Evolutionary conservation across 2,888 invertebrate species (phyloP).

Genomic region (Pollenia amentaria): DNA sequence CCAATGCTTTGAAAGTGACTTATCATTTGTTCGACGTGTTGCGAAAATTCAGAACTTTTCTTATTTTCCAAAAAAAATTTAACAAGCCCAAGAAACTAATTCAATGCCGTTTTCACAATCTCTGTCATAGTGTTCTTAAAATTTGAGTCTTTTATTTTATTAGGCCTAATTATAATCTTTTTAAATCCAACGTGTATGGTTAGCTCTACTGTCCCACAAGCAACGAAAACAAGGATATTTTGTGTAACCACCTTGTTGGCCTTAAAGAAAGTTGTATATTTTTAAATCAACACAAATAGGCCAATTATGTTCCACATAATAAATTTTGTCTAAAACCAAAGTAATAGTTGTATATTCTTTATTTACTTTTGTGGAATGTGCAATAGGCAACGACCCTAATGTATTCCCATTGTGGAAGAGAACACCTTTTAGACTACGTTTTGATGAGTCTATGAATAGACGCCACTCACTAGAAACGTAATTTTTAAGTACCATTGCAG

Average conservation of each 20-base stretch:
- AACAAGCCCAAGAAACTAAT: slow-evolving; percentile 29
- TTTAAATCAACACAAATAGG: neutral
- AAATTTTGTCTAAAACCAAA: slow-evolving; percentile 5
- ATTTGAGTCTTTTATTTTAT: too few relatives aligned
- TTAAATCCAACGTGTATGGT: too few relatives aligned
- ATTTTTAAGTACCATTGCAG: slow-evolving; percentile 9
- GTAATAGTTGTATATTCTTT: slow-evolving; percentile 10
- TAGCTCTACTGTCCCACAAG: too few relatives aligned
- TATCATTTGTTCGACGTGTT: neutral
- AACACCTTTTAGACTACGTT: too few relatives aligned
- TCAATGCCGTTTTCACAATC: slow-evolving; percentile 11
- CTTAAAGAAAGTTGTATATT: too few relatives aligned
- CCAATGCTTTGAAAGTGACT: slow-evolving; percentile 18
- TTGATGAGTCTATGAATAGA: slow-evolving; percentile 16
- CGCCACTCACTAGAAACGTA: slow-evolving; percentile 14
- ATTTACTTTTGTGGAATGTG: slow-evolving; percentile 15
- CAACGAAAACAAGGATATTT: neutral
- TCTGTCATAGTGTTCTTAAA: slow-evolving; percentile 8
- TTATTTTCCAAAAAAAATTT: slow-evolving; percentile 12
- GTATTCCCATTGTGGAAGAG: slow-evolving; percentile 4
- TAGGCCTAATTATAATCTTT: too few relatives aligned
- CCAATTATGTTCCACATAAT: slow-evolving; percentile 31
- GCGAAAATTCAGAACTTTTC: slow-evolving; percentile 10
- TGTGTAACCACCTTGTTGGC: neutral
- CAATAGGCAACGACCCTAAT: slow-evolving; percentile 23